Base-by-base conservation (phyloP, 2,888 invertebrate genomes). In the Buathra laborator region DNA sequence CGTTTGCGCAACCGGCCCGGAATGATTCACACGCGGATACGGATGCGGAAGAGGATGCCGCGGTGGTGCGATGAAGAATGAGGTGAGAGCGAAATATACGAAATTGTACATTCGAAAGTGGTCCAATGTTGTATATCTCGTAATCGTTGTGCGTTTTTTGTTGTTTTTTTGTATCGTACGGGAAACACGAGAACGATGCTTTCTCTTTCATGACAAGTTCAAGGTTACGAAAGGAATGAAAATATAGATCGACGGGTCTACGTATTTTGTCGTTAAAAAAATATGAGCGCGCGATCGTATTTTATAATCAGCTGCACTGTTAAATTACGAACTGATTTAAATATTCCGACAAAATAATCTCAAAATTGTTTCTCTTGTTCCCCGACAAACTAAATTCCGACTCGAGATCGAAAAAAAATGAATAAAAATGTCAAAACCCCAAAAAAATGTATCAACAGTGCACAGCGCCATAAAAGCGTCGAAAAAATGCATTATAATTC, bases 71-170 rank as follows among this genome's bases (percentile, higher is more conserved):
- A 48, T 48, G 48, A 64, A 32, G 75, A 75, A 75, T 32, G 48
- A 66, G n/a, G 32, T 6, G 75, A 66, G 29, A 75, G 66, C 16
- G 16, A 66, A 66, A 16, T 37, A n/a, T 10, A 43, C 48, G 75
- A 75, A 75, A 75, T 75, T n/a, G 48, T 16, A 66, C 37, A 68
- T 81, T 68, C 19, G 75, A 81, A 81, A 81, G 81, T 81, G 68
- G 81, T 68, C 56, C 75, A 75, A 37, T 37, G 37, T 16, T 37
- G 37, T 16, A 59, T 24, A 14, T 70, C 43, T 51, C 75, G 64
- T 76, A 51, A 76, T 81, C 32, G 29, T 81, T 24, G 59, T 62
- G 16, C n/a, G n/a, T 74, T 64, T 62, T 64, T 62, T 24, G 24
- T 46, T 74, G n/a, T n/a, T 64, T 62, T 37, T 37, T 29, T 74